Conservation (phyloP, 1,140 invertebrate genomes). For the Pollicipes pollicipes region DNA sequence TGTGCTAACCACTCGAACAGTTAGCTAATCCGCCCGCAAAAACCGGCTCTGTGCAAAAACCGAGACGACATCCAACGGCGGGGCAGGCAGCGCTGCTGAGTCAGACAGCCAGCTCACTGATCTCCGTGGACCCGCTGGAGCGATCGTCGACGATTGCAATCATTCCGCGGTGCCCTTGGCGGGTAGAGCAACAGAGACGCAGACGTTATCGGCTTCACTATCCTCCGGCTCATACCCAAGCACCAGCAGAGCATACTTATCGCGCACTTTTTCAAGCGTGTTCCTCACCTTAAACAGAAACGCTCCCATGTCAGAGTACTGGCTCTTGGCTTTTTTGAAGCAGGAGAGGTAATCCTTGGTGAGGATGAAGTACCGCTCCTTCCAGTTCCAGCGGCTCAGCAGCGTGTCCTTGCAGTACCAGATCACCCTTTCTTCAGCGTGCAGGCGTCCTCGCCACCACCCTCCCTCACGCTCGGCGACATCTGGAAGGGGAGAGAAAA, state of each 20-base stretch:
- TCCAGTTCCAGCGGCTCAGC: constrained; percentile 42
- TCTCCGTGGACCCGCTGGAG: background rate
- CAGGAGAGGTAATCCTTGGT: constrained; percentile 49
- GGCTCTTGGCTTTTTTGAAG: constrained; percentile 38
- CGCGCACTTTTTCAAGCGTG: background rate
- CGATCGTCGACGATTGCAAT: no score
- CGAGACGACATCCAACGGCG: background rate
- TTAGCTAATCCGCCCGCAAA: background rate
- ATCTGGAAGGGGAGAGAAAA: background rate
- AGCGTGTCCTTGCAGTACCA: constrained; percentile 46
- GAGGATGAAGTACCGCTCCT: constrained; percentile 47
- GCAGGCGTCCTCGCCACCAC: background rate
- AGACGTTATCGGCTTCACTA: no score
- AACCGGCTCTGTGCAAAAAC: background rate
- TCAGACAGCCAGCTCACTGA: background rate
- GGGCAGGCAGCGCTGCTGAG: background rate
- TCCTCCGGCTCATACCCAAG: no score
- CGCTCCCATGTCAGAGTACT: constrained; percentile 48
- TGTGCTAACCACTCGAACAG: background rate
- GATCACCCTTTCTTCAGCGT: constrained; percentile 40
- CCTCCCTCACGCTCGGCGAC: background rate
- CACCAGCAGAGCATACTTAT: no score
- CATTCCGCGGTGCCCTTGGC: background rate
- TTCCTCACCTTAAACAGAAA: constrained; percentile 24
- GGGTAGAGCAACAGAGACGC: no score